A percentile compares a stretch with the other conserved stretches of the same genome.
phyloP scores from a whole-genome alignment of 2,113 vertebrate genomes.

The Corythoichthys haematopterus region DNA sequence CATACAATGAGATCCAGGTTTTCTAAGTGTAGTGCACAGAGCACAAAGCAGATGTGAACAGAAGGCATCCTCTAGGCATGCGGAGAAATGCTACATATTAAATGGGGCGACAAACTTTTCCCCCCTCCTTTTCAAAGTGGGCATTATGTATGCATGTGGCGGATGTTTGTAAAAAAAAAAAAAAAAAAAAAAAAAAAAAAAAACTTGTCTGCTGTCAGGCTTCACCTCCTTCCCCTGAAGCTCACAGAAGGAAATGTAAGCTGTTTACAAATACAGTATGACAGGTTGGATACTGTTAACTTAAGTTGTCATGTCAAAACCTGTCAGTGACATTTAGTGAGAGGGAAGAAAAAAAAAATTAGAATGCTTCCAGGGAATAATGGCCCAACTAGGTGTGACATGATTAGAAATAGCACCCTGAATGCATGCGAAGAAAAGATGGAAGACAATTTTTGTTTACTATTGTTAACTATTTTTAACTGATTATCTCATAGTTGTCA shows the following conservation, averaged over 20 bases:
- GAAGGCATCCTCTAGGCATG: slow-evolving; percentile 51
- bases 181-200: slow-evolving; percentile 36
- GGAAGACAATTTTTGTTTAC: not conserved
- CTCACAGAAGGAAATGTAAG: slow-evolving; percentile 65
- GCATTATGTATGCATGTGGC: slow-evolving; percentile 67
- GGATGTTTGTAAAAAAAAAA: slow-evolving; percentile 54
- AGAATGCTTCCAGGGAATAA: slow-evolving; percentile 51
- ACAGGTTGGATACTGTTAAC: slow-evolving; percentile 76
- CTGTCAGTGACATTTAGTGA: slow-evolving; percentile 80
- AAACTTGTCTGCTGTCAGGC: slow-evolving; percentile 64
- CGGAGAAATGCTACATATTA: slow-evolving; percentile 49
- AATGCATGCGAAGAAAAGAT: not conserved
- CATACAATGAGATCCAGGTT: slow-evolving; percentile 25
- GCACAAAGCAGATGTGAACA: slow-evolving; percentile 43
- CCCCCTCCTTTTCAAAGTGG: slow-evolving; percentile 48
- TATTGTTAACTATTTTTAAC: not conserved
- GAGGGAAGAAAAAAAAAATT: slow-evolving; percentile 43
- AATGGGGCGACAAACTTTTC: slow-evolving; percentile 52
- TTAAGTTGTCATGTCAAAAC: slow-evolving; percentile 78
- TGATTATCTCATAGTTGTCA: not conserved
- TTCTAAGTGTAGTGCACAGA: slow-evolving; percentile 51
- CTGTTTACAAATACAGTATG: slow-evolving; percentile 76
- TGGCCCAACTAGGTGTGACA: slow-evolving; percentile 22
- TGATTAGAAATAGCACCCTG: not conserved
- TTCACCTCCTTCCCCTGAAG: slow-evolving; percentile 58